A percentile compares a stretch with the other conserved stretches of the same genome.
phyloP scores from a whole-genome alignment of 2,113 vertebrate species.

The Porphyrio hochstetteri region DNA sequence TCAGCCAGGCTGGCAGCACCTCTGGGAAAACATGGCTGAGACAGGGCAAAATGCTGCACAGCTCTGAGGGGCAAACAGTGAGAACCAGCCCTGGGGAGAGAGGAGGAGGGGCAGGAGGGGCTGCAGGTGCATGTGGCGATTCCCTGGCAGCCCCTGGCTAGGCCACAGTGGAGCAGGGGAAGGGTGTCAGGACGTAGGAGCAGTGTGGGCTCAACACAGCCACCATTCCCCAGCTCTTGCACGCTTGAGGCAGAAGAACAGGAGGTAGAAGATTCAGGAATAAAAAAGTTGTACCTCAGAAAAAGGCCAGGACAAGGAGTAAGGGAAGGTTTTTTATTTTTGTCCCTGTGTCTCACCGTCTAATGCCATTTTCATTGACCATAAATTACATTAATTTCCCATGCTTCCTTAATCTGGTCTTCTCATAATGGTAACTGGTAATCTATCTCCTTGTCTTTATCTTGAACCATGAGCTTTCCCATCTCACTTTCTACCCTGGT shows the following conservation, averaged over 20 bases:
- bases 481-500: background rate
- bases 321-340: background rate
- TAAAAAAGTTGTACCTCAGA: background rate
- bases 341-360: background rate
- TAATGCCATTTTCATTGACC: background rate
- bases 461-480: rapidly evolving
- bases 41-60: background rate
- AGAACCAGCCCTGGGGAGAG: background rate
- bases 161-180: background rate
- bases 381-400: background rate
- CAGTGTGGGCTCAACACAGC: background rate
- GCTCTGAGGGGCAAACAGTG: background rate
- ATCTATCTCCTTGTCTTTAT: background rate
- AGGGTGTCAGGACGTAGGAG: background rate
- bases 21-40: rapidly evolving
- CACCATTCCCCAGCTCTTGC: background rate
- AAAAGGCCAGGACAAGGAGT: rapidly evolving
- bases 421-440: background rate
- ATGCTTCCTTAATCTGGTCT: rapidly evolving
- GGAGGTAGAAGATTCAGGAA: background rate
- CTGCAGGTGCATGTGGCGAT: background rate
- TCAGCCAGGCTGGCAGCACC: background rate
- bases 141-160: background rate
- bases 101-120: background rate
- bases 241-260: rapidly evolving